phyloP scores from a whole-genome alignment of 2,113 vertebrate species.

The Sus scrofa region T2T-Sscrofa CM000830.6:50274001-50274500 shows the following conservation, averaged over 20 bases:
- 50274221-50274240: neutral
- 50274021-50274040: no score
- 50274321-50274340: constrained; percentile 23
- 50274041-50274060: no score
- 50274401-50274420: neutral
- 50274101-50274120: no score
- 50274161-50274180: neutral
- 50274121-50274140: no score
- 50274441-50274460: neutral
- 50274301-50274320: neutral
- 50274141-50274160: neutral
- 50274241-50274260: neutral
- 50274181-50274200: neutral
- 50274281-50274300: neutral
- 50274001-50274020: no score
- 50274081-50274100: no score
- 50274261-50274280: neutral
- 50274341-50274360: neutral
- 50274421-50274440: neutral
- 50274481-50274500: neutral
- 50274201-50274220: neutral
- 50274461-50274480: neutral
- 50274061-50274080: no score
- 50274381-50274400: neutral
- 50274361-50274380: neutral